Base-by-base conservation (phyloP, 2,888 invertebrate species). In the Seladonia tumulorum region DNA sequence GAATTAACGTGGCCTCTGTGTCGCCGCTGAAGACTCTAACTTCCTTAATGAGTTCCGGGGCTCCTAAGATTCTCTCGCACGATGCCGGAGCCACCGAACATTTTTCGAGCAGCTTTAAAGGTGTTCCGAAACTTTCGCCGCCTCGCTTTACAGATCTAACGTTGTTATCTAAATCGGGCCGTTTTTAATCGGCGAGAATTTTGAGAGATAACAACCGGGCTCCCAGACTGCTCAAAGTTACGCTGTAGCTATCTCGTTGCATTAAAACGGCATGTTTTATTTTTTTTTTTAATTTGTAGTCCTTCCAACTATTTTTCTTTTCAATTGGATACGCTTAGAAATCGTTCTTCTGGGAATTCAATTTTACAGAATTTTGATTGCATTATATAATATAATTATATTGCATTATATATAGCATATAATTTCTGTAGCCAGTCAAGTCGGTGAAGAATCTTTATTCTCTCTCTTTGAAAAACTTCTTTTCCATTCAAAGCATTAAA, bases 1-100 rank as follows among this genome's bases (percentile, higher is more conserved):
- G 39, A 45, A 45, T 71, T 45, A 42, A 45, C 71, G 45, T 71
- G 45, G 45, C 71, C 45, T 25, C 45, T 45, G 71, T 39, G 71
- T 39, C 70, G 22, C 22, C 25, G 25, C n/a, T 25, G 8, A 16
- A 71, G 14, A 45, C 16, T 47, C 25, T 45, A 71, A 66, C 66
- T 66, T 66, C 29, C 66, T 35, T 66, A 66, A 66, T 39, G 66
- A 66, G 66, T 66, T 66, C 39, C 25, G 66, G 29, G 16, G 8
- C 35, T 35, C 16, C 66, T 8, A 39, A 66, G 66, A 35, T 66
- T 53, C 22, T 35, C 35, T 35, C 66, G 22, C 10, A 35, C 29
- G 66, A 22, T 1, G 39, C 29, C 63, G 63, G 5, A 25, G 35
- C 39, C 39, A 8, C 29, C 1, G 18, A 10, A 35, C 18, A 66